Evolutionary conservation across 2,888 invertebrate species (phyloP), one percentile per base, ranked within the genome.

Genomic region (Pycnomerus fuliginosus): DNA sequence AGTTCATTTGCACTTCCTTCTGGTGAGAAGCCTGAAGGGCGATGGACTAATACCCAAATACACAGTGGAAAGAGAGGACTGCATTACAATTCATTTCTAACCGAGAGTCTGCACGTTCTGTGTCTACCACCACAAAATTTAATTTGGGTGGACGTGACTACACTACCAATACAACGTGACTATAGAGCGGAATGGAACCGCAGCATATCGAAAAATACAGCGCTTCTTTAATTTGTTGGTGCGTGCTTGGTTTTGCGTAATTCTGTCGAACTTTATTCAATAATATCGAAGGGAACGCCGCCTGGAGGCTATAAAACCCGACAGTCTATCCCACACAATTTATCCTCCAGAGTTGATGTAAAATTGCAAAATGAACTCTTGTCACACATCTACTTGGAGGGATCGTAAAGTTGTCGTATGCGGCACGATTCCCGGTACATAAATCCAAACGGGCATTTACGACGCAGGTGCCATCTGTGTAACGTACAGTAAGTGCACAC

Each of bases 101-200:
- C 10, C 35, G 33, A 33, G 23, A 35, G 14, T n/a, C 16, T 35
- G 44, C 48, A 48, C 51, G 51, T 48, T 42, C 44, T 39, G 48
- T 46, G 41, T 31, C 45, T 41, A 36, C 53, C 64, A 55, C 65
- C 64, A 55, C 65, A 65, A 66, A 67, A 67, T 66, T 65, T 63
- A 65, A 67, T 66, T 67, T 66, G 61, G 56, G 55, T 54, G 56
- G 56, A 66, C 67, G 65, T 66, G 67, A 66, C 61, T 55, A 50
- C 51, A 65, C 54, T 64, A 43, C 44, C 42, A 53, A 60, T 48
- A 31, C 52, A 49, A 56, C 56, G 52, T 55, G 52, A 48, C 53
- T 53, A 52, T 22, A 17, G 13, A 12, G 33, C 4, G 28, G n/a
- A n/a, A n/a, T n/a, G n/a, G n/a, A n/a, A n/a, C n/a, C n/a, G 25